Evolutionary conservation across 2,888 invertebrate species (phyloP).

Genomic region (Euzophera pinguis): DNA sequence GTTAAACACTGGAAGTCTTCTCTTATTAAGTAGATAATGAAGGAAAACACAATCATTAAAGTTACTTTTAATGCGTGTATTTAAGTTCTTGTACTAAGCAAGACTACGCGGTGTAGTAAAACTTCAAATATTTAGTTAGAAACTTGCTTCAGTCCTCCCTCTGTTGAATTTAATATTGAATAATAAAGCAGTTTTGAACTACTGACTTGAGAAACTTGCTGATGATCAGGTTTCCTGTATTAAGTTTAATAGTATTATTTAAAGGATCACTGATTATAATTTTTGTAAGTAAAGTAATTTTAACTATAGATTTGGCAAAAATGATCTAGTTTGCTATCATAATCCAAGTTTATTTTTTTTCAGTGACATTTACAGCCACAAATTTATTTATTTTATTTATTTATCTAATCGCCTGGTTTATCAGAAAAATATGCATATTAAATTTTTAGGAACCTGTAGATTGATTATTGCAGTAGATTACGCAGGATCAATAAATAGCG

Average conservation of each 20-base stretch:
- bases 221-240: constrained; percentile 62
- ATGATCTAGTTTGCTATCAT: too few species aligned
- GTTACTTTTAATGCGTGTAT: constrained; percentile 8
- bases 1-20: too few species aligned
- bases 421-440: too few species aligned
- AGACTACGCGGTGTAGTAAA: constrained; percentile 50
- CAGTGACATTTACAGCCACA: too few species aligned
- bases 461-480: too few species aligned
- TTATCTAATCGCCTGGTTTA: too few species aligned
- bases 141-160: constrained; percentile 66
- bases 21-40: not conserved
- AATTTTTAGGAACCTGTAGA: too few species aligned
- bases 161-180: constrained; percentile 75
- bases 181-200: constrained; percentile 73
- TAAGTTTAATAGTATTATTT: constrained; percentile 42
- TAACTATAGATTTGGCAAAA: too few species aligned
- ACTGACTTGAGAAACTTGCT: constrained; percentile 69
- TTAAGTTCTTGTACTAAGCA: constrained; percentile 32
- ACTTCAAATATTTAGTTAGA: constrained; percentile 75
- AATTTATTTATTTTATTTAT: too few species aligned
- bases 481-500: too few species aligned
- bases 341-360: too few species aligned
- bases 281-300: too few species aligned
- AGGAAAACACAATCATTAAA: not conserved
- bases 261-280: not conserved